Base-by-base conservation (phyloP, 1,140 invertebrate genomes). In the Camponotus floridanus region DNA sequence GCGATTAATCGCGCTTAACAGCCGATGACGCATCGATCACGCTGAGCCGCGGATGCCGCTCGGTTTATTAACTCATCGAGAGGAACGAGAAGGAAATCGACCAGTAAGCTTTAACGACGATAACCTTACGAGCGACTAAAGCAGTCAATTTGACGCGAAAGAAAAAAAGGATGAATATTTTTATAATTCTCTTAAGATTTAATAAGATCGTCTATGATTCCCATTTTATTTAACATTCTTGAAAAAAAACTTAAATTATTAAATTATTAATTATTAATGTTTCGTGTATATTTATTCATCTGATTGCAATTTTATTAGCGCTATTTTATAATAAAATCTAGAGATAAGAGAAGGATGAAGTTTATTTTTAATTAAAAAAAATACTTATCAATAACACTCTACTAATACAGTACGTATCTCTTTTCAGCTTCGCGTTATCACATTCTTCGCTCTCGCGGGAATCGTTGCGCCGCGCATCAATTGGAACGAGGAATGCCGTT, bases 401-500 rank as follows among this genome's bases (percentile, higher is more conserved):
- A 68, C 36, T 42, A 18, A 48, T 33, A 39, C 39, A 13, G 51
- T 18, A 18, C 55, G 21, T 62, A 73, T 36, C 26, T 61, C n/a
- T 45, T 73, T 33, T 61, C 31, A 61, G 31, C 55, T 73, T 31
- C 62, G 42, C 57, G 57, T 71, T 90, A 90, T 90, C 85, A 62
- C 68, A 79, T 79, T 85, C 67, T 7, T 89, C 85, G 74, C 67
- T 85, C 85, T 90, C 83, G 81, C 87, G 68, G 88, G 88, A 79
- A 74, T 65, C 88, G 48, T 65, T 62, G 71, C 85, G 85, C 88
- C 68, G 88, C 88, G 88, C 88, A 90, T 90, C 88, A 85, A 74
- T 90, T 90, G 85, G 88, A 90, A 79, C 88, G 62, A 80, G 88
- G 88, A 90, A 90, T 90, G 88, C 79, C 76, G 88, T 78, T 90